These are phyloP conservation scores for Brenthis hecate DNA, from an alignment of 2,888 invertebrate genomes.

Conservation along the genomic window DNA sequence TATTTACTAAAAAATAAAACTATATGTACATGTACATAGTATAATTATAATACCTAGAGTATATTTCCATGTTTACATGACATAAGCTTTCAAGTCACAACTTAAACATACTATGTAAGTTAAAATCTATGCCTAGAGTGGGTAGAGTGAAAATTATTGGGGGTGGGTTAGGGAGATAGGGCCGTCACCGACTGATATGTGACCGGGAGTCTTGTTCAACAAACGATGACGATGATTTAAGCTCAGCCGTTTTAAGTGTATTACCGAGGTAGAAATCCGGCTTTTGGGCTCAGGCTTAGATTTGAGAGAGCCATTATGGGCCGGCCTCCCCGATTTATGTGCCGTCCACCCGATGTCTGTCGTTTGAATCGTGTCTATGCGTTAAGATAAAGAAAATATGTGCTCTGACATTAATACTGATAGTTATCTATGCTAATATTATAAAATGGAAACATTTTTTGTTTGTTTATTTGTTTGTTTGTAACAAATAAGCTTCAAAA, in stretches of 20 bases:
- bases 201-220: conserved; percentile 83
- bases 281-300: conserved; percentile 76
- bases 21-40: neutral
- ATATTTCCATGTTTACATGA: conserved; percentile 12
- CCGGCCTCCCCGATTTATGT: conserved; percentile 72
- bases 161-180: conserved; percentile 44
- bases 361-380: conserved; percentile 37
- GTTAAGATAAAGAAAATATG: conserved; percentile 39
- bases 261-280: conserved; percentile 78
- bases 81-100: conserved; percentile 59
- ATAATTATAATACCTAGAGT: neutral
- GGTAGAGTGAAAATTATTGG: conserved; percentile 72
- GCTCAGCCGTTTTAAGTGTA: conserved; percentile 82
- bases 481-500: neutral
- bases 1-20: neutral
- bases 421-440: too few species aligned
- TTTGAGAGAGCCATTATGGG: conserved; percentile 76
- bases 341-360: conserved; percentile 49
- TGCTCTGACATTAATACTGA: neutral
- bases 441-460: neutral
- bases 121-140: conserved; percentile 75
- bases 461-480: neutral
- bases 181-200: conserved; percentile 77
- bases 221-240: conserved; percentile 83
- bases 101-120: conserved; percentile 56